Conservation (phyloP, 2,888 invertebrate genomes). For the Cephus sareptanus region DNA sequence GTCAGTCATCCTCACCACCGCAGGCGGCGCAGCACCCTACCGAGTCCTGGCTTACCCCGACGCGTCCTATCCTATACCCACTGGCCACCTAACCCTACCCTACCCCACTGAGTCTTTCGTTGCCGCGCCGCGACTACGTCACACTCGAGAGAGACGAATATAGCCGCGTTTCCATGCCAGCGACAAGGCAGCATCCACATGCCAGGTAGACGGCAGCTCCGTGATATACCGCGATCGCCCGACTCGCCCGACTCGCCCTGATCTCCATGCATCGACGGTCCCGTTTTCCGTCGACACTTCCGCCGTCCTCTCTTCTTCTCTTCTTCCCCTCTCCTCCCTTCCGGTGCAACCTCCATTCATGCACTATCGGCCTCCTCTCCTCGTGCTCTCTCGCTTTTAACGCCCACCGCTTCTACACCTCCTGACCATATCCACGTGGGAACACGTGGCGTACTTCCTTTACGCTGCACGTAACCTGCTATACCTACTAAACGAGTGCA, state of each 20-base stretch:
- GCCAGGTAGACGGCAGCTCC: too few species aligned
- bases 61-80: too few species aligned
- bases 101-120: too few species aligned
- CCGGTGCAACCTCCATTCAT: not conserved
- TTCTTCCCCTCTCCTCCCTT: not conserved
- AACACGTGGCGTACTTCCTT: not conserved
- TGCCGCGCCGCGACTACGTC: constrained; percentile 7
- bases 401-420: too few species aligned
- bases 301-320: not conserved
- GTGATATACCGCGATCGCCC: not conserved
- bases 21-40: constrained; percentile 4
- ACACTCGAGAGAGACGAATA: constrained; percentile 11
- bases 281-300: too few species aligned
- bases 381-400: too few species aligned
- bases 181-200: too few species aligned
- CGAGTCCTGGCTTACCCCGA: too few species aligned
- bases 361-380: not conserved
- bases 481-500: too few species aligned
- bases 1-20: constrained; percentile 34
- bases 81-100: too few species aligned
- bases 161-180: too few species aligned
- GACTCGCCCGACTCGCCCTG: not conserved
- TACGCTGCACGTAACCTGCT: too few species aligned
- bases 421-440: not conserved
- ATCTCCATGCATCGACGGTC: not conserved